phyloP scores from a whole-genome alignment of 2,888 invertebrate genomes.

The Ommatoiulus sabulosus region DNA sequence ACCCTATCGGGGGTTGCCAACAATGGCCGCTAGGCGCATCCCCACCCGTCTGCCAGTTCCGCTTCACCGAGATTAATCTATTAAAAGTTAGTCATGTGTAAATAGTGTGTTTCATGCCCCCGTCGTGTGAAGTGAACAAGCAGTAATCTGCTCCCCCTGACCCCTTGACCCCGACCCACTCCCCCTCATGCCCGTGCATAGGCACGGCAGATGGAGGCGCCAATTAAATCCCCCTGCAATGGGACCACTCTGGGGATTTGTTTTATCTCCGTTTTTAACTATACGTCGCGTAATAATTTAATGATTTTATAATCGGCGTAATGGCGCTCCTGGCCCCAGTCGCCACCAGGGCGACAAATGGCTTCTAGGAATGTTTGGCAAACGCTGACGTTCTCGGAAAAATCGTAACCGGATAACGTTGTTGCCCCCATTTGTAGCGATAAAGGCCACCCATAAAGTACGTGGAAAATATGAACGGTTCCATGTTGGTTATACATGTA shows the following conservation, averaged over 20 bases:
- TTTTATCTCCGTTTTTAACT: conserved; percentile 16
- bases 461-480: not conserved
- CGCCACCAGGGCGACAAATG: not conserved
- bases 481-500: not conserved
- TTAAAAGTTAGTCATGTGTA: conserved; percentile 52
- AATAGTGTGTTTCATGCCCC: conserved; percentile 53
- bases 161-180: conserved; percentile 17
- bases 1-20: not conserved
- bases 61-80: conserved; percentile 50
- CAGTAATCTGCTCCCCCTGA: conserved; percentile 49
- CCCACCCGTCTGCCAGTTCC: conserved; percentile 49
- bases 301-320: conserved; percentile 30
- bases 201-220: conserved; percentile 39
- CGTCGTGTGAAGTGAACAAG: conserved; percentile 52
- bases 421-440: not conserved
- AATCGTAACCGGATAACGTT: not conserved
- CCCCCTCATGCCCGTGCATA: not conserved
- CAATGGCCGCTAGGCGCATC: conserved; percentile 20
- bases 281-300: conserved; percentile 8
- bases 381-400: not conserved
- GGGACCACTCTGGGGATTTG: conserved; percentile 3
- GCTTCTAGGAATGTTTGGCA: not conserved
- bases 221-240: not conserved
- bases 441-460: conserved; percentile 31
- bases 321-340: not conserved